Evolutionary conservation across 2,888 invertebrate genomes (phyloP), one percentile per base, ranked within the genome.

Genomic region (Lingula anatina): DNA sequence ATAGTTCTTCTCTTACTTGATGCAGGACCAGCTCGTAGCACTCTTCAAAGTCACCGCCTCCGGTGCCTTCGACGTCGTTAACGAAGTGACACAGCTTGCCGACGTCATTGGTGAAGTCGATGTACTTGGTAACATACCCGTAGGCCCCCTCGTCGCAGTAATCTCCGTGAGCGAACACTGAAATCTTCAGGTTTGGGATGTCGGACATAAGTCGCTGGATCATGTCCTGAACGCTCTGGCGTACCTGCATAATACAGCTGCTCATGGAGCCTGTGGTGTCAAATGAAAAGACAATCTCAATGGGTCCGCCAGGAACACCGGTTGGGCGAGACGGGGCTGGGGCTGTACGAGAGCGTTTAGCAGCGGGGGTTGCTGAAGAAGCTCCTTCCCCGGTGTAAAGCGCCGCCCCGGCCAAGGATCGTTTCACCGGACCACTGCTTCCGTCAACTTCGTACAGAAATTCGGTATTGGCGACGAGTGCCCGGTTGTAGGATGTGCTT

Each of bases 141-240:
- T 61, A 61, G 9, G 59, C 53, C 5, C 59, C 56, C 15, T 52
- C 53, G 54, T 72, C 72, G 43, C 69, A 69, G 52, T 73, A 73
- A 52, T 73, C 72, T 1, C 73, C 73, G 44, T 73, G 73, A 2
- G 73, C 73, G 21, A 73, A 58, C 21, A 73, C 60, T 4, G 65
- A 67, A 9, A 70, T 61, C n/a, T 62, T 57, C 35, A 73, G 63
- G 4, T 60, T 62, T 0, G 70, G 68, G 31, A 72, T 68, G 56
- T 73, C 73, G 26, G 64, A 60, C 41, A 68, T 62, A 4, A 73
- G 61, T 9, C 71, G 61, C 50, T 67, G 59, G 25, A 71, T 64
- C 59, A 71, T 65, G 48, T 70, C 66, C 15, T 60, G 56, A 5
- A 71, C 49, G 12, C 67, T 59, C 15, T 54, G 57, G 28, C 62